These are phyloP conservation scores for Limosa lapponica DNA, from an alignment of 2,797 vertebrate species.

Conservation along the genomic window DNA sequence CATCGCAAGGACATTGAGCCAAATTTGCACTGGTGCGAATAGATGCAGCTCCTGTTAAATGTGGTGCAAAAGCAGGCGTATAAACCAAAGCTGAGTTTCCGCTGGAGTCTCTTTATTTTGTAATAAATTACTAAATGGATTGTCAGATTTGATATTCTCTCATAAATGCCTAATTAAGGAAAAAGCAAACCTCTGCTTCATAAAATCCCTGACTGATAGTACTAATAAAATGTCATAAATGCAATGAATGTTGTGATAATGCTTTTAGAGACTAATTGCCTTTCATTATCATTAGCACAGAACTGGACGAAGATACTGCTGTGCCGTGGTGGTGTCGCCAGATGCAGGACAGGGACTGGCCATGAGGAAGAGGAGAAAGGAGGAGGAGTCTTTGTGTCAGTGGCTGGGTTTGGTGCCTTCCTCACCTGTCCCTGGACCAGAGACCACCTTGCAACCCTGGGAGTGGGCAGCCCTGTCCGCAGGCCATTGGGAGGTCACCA, in stretches of 20 bases:
- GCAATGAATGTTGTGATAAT: conserved; percentile 45
- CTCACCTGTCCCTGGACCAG: neutral
- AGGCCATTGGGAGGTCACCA: neutral
- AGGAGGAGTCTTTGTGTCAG: neutral
- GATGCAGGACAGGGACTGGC: neutral
- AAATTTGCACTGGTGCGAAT: neutral
- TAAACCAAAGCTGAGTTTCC: conserved; percentile 12
- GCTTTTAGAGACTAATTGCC: conserved; percentile 48
- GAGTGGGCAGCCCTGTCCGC: neutral
- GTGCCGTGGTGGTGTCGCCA: rapidly evolving
- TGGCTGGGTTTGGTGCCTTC: neutral
- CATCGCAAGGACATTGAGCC: neutral
- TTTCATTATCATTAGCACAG: conserved; percentile 45
- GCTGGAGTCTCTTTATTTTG: conserved; percentile 31
- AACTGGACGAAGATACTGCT: neutral
- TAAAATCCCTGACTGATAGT: conserved; percentile 27
- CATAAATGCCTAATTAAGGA: conserved; percentile 28
- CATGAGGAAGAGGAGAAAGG: neutral
- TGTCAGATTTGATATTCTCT: conserved; percentile 42
- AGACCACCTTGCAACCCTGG: neutral
- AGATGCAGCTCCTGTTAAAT: neutral
- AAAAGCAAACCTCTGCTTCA: conserved; percentile 22
- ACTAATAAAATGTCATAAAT: conserved; percentile 38
- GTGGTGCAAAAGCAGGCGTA: neutral
- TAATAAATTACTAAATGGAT: conserved; percentile 48